Percentiles rank a stretch among this genome's conserved stretches.
Conservation (phyloP, 2,113 vertebrate species). For the Chitala chitala region DNA sequence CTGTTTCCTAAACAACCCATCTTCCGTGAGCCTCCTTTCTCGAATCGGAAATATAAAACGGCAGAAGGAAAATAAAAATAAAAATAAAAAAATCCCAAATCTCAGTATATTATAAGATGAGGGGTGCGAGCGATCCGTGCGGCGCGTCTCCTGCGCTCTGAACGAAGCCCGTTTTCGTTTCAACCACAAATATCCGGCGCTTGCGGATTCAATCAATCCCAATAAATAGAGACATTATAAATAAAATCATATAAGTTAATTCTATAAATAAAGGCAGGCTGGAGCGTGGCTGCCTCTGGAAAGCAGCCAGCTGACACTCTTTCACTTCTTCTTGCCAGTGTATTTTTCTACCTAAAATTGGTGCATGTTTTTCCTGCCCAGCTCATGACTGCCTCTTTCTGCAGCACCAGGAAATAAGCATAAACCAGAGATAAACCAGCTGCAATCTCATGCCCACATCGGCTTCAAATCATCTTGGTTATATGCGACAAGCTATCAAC, state of each 20-base stretch:
- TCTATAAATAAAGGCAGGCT: slow-evolving; percentile 43
- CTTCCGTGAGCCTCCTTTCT: slow-evolving; percentile 33
- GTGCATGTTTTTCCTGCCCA: slow-evolving; percentile 65
- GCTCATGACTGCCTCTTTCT: slow-evolving; percentile 69
- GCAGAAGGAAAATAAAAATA: slow-evolving; percentile 18
- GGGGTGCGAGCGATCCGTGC: slow-evolving; percentile 31
- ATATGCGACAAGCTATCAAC: too few species aligned
- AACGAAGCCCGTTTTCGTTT: slow-evolving; percentile 20
- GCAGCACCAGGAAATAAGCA: slow-evolving; percentile 60
- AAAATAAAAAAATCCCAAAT: slow-evolving; percentile 19
- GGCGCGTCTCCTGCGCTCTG: slow-evolving; percentile 35
- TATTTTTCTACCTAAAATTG: slow-evolving; percentile 62
- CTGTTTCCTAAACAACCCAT: slow-evolving; percentile 89
- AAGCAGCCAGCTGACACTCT: slow-evolving; percentile 51
- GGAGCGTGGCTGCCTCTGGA: slow-evolving; percentile 53
- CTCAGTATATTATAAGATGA: background rate
- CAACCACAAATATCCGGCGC: slow-evolving; percentile 22
- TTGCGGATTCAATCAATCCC: slow-evolving; percentile 24
- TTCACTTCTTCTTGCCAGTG: slow-evolving; percentile 43
- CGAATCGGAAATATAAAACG: slow-evolving; percentile 21
- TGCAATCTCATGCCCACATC: background rate
- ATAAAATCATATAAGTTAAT: slow-evolving; percentile 37
- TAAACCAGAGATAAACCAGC: slow-evolving; percentile 3
- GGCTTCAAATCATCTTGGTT: too few species aligned
- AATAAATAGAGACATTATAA: slow-evolving; percentile 35